Evolutionary conservation across 2,888 invertebrate genomes (phyloP).

Genomic region (Melinopterus prodromus): DNA sequence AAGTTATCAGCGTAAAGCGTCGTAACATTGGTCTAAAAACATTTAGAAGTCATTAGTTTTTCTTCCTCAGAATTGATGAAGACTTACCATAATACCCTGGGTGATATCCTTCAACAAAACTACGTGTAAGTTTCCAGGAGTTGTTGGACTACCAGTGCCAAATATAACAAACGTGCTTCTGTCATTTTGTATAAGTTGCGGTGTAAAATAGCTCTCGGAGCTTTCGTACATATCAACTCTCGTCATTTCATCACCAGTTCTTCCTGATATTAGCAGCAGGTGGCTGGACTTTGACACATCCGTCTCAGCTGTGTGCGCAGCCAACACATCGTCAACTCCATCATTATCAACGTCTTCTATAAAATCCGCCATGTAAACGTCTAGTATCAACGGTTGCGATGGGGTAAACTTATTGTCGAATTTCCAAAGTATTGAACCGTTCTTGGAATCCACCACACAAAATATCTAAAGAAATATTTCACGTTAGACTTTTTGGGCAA

Average conservation of each 20-base stretch:
- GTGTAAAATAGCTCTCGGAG: constrained; percentile 76
- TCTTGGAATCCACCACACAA: constrained; percentile 71
- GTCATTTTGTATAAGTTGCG: constrained; percentile 70
- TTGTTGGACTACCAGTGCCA: constrained; percentile 78
- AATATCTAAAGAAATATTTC: constrained; percentile 65
- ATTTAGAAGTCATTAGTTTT: background rate
- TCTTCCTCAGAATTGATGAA: background rate
- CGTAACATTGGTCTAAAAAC: constrained; percentile 30
- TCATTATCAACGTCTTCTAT: constrained; percentile 76
- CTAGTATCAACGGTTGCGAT: constrained; percentile 58
- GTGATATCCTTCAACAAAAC: constrained; percentile 66
- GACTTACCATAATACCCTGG: constrained; percentile 62
- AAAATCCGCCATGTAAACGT: constrained; percentile 76
- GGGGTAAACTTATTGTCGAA: constrained; percentile 63
- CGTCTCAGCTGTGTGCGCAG: constrained; percentile 70
- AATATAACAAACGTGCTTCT: constrained; percentile 72
- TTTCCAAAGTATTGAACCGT: constrained; percentile 74
- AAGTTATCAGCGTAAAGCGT: constrained; percentile 66
- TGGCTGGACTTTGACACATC: constrained; percentile 65
- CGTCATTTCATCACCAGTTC: constrained; percentile 70
- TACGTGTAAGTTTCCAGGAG: constrained; percentile 75
- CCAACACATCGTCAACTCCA: constrained; percentile 73
- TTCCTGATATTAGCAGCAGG: constrained; percentile 75
- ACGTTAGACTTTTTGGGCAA: constrained; percentile 31
- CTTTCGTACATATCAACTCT: constrained; percentile 70